Evolutionary conservation across 2,113 vertebrate species (phyloP), one percentile per base, ranked within the genome.

Genomic region (Chaenogobius annularis): DNA sequence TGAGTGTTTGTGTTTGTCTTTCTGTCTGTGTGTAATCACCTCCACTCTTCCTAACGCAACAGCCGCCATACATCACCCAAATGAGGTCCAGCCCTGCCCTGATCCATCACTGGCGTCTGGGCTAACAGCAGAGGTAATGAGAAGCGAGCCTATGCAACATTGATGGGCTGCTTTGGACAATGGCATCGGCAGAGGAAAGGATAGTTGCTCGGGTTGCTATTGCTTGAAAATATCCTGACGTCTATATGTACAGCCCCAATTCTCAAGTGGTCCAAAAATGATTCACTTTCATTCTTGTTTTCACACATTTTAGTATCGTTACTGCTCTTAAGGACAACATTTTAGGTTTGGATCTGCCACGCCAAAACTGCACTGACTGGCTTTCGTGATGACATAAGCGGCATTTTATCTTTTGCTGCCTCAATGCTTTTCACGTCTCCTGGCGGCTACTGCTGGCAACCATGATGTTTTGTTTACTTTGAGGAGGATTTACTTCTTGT

Each of bases 21-120:
- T 88, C 85, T 89, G 85, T 81, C 83, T 22, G 65, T 64, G 68
- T 86, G 86, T 90, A 89, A 92, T 90, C 88, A 90, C 89, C 83
- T 87, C 37, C 88, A 86, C 87, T 88, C 87, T 89, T 87, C 85
- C 82, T 80, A 50, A 66, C 58, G 81, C 69, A 89, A 87, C 81
- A 23, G 77, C 43, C 73, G 89, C 69, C 82, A 91, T 92, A 89
- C 81, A 91, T 92, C 89, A 91, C 85, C 83, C 83, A 91, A 91
- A 90, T 91, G 87, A 90, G 88, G 85, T 90, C 91, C 83, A 75
- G 89, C 82, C 71, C 66, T 78, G 81, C 87, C 83, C 66, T 67
- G 87, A 91, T 91, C 87, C 89, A 92, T 91, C 87, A 91, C 87
- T 63, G 58, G 78, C 87, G 90, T 92, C 90, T 89, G 35, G 78